phyloP scores from a whole-genome alignment of 1,140 invertebrate species.

The Chrysomallon squamiferum region DNA sequence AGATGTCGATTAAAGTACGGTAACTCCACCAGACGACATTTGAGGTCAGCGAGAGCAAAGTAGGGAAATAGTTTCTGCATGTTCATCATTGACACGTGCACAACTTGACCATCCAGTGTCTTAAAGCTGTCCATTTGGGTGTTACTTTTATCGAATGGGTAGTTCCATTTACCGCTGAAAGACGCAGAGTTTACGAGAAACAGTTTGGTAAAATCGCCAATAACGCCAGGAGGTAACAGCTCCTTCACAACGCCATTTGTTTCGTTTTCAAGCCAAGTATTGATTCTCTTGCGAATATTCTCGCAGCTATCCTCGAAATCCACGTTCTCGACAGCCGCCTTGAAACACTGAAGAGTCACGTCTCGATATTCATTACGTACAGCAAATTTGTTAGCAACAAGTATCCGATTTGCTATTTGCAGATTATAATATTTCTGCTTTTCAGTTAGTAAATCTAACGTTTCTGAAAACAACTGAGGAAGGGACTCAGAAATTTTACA shows the following conservation, averaged over 20 bases:
- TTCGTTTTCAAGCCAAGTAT: conserved; percentile 72
- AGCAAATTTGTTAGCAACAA: conserved; percentile 1
- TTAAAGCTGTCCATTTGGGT: conserved; percentile 65
- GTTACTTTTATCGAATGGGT: conserved; percentile 68
- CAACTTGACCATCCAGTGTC: conserved; percentile 5
- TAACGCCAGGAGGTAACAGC: conserved; percentile 65
- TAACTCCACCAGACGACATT: conserved; percentile 74
- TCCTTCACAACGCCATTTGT: conserved; percentile 72
- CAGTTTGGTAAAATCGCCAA: conserved; percentile 68
- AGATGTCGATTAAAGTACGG: conserved; percentile 72
- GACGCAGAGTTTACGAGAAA: conserved; percentile 79
- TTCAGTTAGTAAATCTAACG: conserved; percentile 16
- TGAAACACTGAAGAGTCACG: conserved; percentile 14
- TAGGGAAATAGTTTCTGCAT: conserved; percentile 72
- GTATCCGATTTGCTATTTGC: conserved; percentile 16
- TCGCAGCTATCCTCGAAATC: conserved; percentile 15
- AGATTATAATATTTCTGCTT: conserved; percentile 2
- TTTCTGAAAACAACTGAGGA: conserved; percentile 19
- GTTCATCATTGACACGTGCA: conserved; percentile 62
- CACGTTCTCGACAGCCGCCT: background rate
- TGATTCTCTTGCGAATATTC: conserved; percentile 65
- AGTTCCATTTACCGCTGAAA: conserved; percentile 79
- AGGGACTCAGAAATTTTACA: conserved; percentile 9
- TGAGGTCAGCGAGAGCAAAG: conserved; percentile 72
- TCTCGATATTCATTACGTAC: conserved; percentile 12